These are phyloP conservation scores for Mormyrops attenuatus DNA, from an alignment of 2,797 vertebrate species.

Conservation along the genomic window DNA sequence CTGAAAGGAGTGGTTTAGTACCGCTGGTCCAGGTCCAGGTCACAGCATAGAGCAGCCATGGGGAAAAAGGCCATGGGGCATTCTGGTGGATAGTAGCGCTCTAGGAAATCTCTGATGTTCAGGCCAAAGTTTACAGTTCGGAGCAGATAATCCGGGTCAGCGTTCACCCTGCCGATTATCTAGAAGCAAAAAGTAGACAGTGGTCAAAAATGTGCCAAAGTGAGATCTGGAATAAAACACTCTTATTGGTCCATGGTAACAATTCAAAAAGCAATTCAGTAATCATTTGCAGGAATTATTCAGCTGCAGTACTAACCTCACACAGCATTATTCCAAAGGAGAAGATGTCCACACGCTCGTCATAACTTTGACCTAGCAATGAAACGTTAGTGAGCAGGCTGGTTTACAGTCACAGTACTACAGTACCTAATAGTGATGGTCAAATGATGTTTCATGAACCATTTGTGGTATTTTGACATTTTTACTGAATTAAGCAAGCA, in stretches of 20 bases:
- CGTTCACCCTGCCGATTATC: slow-evolving; percentile 91
- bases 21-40: slow-evolving; percentile 86
- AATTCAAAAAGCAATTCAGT: neutral
- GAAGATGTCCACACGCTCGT: slow-evolving; percentile 93
- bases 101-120: slow-evolving; percentile 78
- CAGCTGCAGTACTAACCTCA: slow-evolving; percentile 67
- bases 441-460: neutral
- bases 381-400: slow-evolving; percentile 20
- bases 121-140: slow-evolving; percentile 88
- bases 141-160: slow-evolving; percentile 89
- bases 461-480: neutral
- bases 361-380: slow-evolving; percentile 79
- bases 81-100: slow-evolving; percentile 69
- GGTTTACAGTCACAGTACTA: neutral
- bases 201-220: neutral
- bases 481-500: neutral
- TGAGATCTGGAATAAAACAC: neutral
- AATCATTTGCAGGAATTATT: too few relatives aligned
- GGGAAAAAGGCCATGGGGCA: slow-evolving; percentile 87
- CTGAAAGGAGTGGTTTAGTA: slow-evolving; percentile 34
- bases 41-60: slow-evolving; percentile 79
- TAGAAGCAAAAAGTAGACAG: slow-evolving; percentile 36
- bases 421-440: neutral
- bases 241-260: neutral
- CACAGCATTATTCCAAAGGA: slow-evolving; percentile 95